These are phyloP conservation scores for Caretta caretta DNA, from an alignment of 2,113 vertebrate genomes.

Conservation along the genomic window DNA sequence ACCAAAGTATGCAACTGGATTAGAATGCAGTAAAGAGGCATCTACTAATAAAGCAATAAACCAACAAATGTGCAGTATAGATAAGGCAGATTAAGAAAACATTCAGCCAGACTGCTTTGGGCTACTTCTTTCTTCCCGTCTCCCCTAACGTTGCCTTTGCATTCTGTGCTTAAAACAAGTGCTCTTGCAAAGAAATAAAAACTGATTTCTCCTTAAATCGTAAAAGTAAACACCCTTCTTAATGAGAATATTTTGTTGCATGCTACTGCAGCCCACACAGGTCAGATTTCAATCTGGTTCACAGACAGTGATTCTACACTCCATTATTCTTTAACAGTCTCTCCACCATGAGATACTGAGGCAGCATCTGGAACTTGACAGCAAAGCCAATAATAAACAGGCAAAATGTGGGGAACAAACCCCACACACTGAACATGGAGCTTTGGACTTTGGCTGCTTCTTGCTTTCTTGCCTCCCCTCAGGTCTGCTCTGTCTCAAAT, in stretches of 20 bases:
- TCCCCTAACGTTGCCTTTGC: not conserved
- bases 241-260: not conserved
- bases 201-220: not conserved
- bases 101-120: slow-evolving; percentile 1
- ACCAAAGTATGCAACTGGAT: slow-evolving; percentile 14
- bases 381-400: slow-evolving; percentile 2
- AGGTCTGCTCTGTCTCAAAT: slow-evolving; percentile 17
- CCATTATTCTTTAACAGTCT: not conserved
- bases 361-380: not conserved
- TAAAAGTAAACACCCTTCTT: not conserved
- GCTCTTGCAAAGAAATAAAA: slow-evolving; percentile 7
- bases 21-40: slow-evolving; percentile 11
- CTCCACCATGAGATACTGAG: not conserved
- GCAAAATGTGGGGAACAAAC: not conserved
- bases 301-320: not conserved
- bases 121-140: not conserved
- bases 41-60: slow-evolving; percentile 45
- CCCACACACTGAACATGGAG: not conserved
- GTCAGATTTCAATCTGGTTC: slow-evolving; percentile 22
- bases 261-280: not conserved
- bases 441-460: not conserved
- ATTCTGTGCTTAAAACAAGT: not conserved
- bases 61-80: slow-evolving; percentile 8
- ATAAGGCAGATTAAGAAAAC: slow-evolving; percentile 46
- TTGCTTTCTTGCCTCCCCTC: not conserved